Base-by-base conservation (phyloP, 2,888 invertebrate genomes). In the Ophion ellenae region DNA sequence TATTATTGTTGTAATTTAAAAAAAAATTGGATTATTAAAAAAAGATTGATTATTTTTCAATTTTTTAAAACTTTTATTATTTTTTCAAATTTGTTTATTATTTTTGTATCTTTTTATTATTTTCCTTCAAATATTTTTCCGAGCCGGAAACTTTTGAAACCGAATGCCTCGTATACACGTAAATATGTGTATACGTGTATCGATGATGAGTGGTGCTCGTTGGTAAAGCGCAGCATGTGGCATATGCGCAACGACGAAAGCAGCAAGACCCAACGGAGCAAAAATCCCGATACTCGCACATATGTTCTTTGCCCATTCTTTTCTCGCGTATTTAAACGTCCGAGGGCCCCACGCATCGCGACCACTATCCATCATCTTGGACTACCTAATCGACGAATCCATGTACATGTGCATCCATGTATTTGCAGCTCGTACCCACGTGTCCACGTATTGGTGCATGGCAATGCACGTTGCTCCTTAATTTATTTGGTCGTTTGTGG, bases 191-290 rank as follows among this genome's bases (percentile, higher is more conserved):
- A 20, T 80, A 71, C 45, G 24, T 40, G 40, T 66, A 80, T 79
- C 70, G 74, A 83, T 69, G 47, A 75, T 84, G 83, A 57, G 28
- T 64, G 70, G 53, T 9, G 64, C 24, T 20, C 75, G 70, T 69
- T 86, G 83, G 86, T 86, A 83, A 86, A 83, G 81, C 83, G 74
- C 81, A 83, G 83, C 86, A 83, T 86, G 86, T 86, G 86, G 86
- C 45, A 69, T 75, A 81, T 67, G 83, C 81, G 80, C 70, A 79
- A 78, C 79, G 36, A 63, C 67, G 61, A 69, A 70, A 69, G 70
- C 14, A 74, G 75, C 17, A 69, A 66, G 20, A 59, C 40, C 40
- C 69, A 69, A 24, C 78, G 59, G 45, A 70, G 75, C 79, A 75
- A 84, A 70, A 74, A 79, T 80, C 78, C 64, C 63, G 61, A 84